Percentiles rank a stretch among this genome's conserved stretches.
These are phyloP conservation scores for Trachelus iudaicus DNA, from an alignment of 2,888 invertebrate genomes.

Conservation along the genomic window DNA sequence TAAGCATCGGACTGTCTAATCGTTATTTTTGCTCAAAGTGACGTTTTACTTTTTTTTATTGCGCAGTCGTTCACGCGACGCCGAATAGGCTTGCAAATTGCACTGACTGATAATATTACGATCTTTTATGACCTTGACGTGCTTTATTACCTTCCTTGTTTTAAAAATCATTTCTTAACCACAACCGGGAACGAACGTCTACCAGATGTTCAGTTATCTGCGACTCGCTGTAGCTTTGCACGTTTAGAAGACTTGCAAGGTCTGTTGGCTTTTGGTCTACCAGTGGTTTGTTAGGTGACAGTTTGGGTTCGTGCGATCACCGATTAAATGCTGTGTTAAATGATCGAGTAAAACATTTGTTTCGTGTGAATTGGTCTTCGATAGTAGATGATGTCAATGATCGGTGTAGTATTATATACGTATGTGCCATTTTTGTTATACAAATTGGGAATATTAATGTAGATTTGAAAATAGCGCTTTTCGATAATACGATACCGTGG, in stretches of 20 bases:
- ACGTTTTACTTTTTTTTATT: not conserved
- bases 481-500: not conserved
- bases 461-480: not conserved
- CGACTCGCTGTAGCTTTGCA: no score
- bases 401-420: not conserved
- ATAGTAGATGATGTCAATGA: not conserved
- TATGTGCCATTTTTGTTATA: not conserved
- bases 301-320: no score
- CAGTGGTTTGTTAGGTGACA: no score
- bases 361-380: not conserved
- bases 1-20: not conserved
- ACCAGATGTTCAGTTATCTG: no score
- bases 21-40: not conserved
- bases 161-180: not conserved
- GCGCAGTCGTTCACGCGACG: not conserved
- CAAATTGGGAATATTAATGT: not conserved
- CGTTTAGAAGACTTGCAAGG: no score
- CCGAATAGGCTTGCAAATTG: not conserved
- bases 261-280: no score
- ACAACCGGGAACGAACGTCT: no score
- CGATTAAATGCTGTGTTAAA: no score
- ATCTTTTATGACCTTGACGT: not conserved
- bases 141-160: not conserved
- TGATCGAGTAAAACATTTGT: not conserved
- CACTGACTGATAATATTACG: not conserved